phyloP scores from a whole-genome alignment of 2,888 invertebrate species.

The Pelosia muscerda region DNA sequence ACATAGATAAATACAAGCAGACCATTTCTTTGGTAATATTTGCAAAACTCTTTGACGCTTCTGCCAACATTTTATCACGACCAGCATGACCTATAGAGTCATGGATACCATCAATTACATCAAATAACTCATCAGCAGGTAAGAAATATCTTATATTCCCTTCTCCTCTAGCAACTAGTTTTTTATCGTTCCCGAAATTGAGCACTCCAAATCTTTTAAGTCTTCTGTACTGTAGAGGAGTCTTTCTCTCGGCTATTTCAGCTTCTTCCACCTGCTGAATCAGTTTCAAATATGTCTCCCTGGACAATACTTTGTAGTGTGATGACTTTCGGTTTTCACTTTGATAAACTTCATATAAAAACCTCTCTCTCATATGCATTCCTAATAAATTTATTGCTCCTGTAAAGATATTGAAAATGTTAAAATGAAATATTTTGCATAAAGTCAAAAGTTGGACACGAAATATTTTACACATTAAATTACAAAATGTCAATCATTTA shows the following conservation, averaged over 20 bases:
- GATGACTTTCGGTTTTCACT: conserved; percentile 18
- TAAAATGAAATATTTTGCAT: background rate
- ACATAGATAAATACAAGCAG: conserved; percentile 46
- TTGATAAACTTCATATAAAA: conserved; percentile 18
- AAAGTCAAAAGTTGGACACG: background rate
- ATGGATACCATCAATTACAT: conserved; percentile 48
- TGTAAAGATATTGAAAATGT: background rate
- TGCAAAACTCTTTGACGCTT: conserved; percentile 45
- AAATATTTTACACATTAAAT: background rate
- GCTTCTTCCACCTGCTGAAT: conserved; percentile 23
- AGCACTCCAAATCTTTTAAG: conserved; percentile 19
- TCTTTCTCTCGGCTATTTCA: conserved; percentile 12
- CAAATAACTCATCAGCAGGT: conserved; percentile 24
- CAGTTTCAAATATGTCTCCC: conserved; percentile 18
- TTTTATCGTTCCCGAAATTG: conserved; percentile 21
- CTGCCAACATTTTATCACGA: conserved; percentile 42
- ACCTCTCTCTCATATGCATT: conserved; percentile 12
- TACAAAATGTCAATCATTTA: too few relatives aligned
- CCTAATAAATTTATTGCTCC: conserved; percentile 1
- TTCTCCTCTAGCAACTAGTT: conserved; percentile 18
- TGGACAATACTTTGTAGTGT: conserved; percentile 22
- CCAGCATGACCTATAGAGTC: conserved; percentile 54
- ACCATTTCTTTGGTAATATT: conserved; percentile 49
- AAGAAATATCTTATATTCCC: conserved; percentile 20
- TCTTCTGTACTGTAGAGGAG: conserved; percentile 23